A percentile compares a stretch with the other conserved stretches of the same genome.
These are phyloP conservation scores for Limosa lapponica DNA, from an alignment of 2,797 vertebrate genomes.

Conservation along the genomic window DNA sequence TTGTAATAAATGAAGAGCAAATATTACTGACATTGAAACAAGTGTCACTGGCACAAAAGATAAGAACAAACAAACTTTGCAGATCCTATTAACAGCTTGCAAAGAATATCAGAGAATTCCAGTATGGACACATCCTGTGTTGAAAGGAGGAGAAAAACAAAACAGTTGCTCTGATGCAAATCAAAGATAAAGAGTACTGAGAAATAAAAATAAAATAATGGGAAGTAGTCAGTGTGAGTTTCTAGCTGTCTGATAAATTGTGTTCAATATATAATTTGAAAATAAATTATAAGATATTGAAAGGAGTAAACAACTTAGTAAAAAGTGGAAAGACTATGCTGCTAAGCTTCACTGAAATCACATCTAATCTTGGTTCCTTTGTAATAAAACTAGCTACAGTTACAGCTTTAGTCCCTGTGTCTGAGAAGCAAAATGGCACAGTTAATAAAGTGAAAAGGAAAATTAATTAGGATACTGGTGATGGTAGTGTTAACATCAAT, in stretches of 20 bases:
- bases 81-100: not conserved
- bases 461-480: not conserved
- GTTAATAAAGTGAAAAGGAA: not conserved
- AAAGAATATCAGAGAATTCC: not conserved
- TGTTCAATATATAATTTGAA: not conserved
- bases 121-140: not conserved
- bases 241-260: not conserved
- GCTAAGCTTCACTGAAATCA: not conserved
- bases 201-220: not conserved
- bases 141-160: not conserved
- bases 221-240: not conserved
- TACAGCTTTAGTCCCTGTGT: not conserved
- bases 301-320: not conserved
- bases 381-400: not conserved
- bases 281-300: not conserved
- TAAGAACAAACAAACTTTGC: not conserved
- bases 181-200: not conserved
- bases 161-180: not conserved
- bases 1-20: not conserved
- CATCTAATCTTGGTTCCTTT: not conserved
- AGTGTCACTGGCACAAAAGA: not conserved
- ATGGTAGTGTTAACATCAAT: not conserved
- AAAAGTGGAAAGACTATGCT: not conserved
- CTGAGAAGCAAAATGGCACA: not conserved
- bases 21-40: not conserved